A percentile compares a stretch with the other conserved stretches of the same genome.
phyloP scores from a whole-genome alignment of 2,797 vertebrate genomes.

The Geotrypetes seraphini region DNA sequence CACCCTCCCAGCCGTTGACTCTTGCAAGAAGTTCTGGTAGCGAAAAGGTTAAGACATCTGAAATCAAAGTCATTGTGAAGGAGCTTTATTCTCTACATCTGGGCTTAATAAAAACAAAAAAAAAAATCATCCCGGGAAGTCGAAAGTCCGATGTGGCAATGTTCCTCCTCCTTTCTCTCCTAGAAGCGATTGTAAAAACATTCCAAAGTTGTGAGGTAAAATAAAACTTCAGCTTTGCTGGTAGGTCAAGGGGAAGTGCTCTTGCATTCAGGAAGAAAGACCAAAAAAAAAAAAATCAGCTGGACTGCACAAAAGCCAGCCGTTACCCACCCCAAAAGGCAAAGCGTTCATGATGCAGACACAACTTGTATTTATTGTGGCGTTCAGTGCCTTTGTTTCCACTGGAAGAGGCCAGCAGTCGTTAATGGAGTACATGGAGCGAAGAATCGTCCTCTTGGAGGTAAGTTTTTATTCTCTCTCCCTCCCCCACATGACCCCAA shows the following conservation, averaged over 20 bases:
- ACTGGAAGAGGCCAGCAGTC: constrained; percentile 66
- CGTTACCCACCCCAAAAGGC: constrained; percentile 11
- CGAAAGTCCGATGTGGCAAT: constrained; percentile 5
- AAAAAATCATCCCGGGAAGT: constrained; percentile 1
- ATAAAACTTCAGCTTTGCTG: constrained; percentile 1
- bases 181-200: constrained; percentile 35
- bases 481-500: no score
- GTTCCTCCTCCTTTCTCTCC: constrained; percentile 3
- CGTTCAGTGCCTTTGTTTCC: neutral
- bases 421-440: constrained; percentile 90
- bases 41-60: constrained; percentile 26
- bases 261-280: constrained; percentile 3
- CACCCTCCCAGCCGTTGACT: no score
- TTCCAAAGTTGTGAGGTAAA: constrained; percentile 64
- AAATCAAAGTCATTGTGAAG: no score
- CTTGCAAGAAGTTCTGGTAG: neutral
- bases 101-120: constrained; percentile 47
- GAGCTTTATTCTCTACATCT: constrained; percentile 46
- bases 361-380: neutral
- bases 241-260: neutral
- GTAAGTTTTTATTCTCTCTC: no score
- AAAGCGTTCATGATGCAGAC: constrained; percentile 49
- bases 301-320: neutral
- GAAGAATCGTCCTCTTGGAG: constrained; percentile 80
- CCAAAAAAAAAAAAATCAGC: neutral